Evolutionary conservation across 35 echinoderm and acorn worm species (phyloP).

Genomic region (Chiridota heheva): DNA sequence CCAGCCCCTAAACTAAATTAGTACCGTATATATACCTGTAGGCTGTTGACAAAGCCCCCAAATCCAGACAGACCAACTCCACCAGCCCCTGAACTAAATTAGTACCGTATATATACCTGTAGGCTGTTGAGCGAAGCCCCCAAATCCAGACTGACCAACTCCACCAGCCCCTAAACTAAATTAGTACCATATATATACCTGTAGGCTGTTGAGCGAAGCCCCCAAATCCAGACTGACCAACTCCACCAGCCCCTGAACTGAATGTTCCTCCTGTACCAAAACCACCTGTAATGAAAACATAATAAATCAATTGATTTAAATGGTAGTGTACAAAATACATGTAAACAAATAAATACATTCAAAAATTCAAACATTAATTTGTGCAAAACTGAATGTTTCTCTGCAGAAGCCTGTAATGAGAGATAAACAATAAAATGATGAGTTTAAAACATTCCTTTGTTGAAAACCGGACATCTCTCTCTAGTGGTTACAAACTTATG

Average conservation of each 20-base stretch:
- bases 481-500: too few relatives aligned
- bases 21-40: constrained; percentile 19
- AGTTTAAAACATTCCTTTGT: too few relatives aligned
- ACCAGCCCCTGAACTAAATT: constrained; percentile 11
- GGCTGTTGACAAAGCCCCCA: constrained; percentile 41
- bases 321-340: background rate
- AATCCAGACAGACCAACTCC: constrained; percentile 50
- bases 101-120: too few relatives aligned
- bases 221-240: constrained; percentile 45
- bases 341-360: background rate
- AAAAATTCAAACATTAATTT: too few relatives aligned
- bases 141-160: too few relatives aligned
- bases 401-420: too few relatives aligned
- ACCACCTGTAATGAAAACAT: background rate
- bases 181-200: constrained; percentile 20
- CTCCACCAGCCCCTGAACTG: constrained; percentile 12
- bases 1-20: too few relatives aligned
- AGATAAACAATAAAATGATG: too few relatives aligned
- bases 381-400: too few relatives aligned
- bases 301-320: background rate
- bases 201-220: constrained; percentile 34
- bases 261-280: constrained; percentile 40
- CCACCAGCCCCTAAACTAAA: too few relatives aligned
- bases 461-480: too few relatives aligned
- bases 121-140: too few relatives aligned